Evolutionary conservation across 2,888 invertebrate genomes (phyloP).

Genomic region (Cosmopolites sordidus): DNA sequence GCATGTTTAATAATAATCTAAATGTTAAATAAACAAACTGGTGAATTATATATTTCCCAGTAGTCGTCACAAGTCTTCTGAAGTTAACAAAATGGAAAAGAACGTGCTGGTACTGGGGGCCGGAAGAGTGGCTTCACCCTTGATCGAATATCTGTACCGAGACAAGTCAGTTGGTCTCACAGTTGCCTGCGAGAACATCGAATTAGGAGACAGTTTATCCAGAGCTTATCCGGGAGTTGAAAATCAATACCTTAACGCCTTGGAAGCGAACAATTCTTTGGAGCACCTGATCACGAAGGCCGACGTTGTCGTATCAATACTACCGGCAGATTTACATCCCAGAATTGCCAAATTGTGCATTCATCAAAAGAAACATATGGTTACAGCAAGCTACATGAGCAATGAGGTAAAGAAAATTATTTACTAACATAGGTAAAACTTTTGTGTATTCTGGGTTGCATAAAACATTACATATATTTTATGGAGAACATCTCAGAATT

Average conservation of each 20-base stretch:
- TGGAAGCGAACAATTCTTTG: conserved; percentile 62
- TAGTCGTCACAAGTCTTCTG: conserved; percentile 46
- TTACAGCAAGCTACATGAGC: conserved; percentile 93
- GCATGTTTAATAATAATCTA: too few relatives aligned
- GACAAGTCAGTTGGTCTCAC: conserved; percentile 78
- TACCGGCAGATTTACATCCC: conserved; percentile 89
- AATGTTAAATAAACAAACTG: too few relatives aligned
- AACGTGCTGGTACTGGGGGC: conserved; percentile 90
- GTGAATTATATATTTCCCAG: too few relatives aligned
- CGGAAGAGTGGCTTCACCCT: conserved; percentile 84
- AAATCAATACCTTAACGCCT: conserved; percentile 72
- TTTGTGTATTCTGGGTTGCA: neutral
- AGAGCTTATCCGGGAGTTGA: conserved; percentile 71
- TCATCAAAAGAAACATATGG: conserved; percentile 81
- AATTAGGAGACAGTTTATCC: conserved; percentile 83
- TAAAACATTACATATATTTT: too few relatives aligned
- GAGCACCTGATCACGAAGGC: conserved; percentile 68
- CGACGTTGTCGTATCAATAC: conserved; percentile 77
- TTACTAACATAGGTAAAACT: neutral
- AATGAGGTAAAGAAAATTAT: conserved; percentile 59
- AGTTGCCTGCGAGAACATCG: conserved; percentile 64
- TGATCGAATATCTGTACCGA: conserved; percentile 89
- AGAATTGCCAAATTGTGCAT: conserved; percentile 84
- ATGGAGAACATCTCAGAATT: too few relatives aligned
- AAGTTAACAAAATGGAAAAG: conserved; percentile 45